phyloP scores from a whole-genome alignment of 1,140 invertebrate genomes.

The Pogonognathellus flavescens region DNA sequence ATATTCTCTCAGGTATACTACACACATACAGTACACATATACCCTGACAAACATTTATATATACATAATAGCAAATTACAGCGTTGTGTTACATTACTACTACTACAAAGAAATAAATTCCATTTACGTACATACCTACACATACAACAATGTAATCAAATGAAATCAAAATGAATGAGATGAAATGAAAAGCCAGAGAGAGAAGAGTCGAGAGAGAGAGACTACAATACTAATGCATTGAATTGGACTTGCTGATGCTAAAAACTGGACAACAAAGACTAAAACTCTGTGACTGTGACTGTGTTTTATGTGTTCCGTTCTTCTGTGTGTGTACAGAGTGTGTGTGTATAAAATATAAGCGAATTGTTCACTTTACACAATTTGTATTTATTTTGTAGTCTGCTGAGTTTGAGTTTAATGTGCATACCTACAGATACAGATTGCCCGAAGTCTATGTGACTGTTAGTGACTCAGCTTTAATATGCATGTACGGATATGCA shows the following conservation, averaged over 20 bases:
- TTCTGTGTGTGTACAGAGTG: too few relatives aligned
- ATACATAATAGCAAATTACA: too few relatives aligned
- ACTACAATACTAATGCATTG: not conserved
- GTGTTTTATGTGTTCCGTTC: too few relatives aligned
- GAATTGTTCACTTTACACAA: too few relatives aligned
- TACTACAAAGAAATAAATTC: conserved; percentile 1
- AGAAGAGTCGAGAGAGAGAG: not conserved
- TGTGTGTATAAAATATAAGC: too few relatives aligned
- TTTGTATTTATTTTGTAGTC: too few relatives aligned
- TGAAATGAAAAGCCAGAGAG: not conserved
- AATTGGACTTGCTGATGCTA: too few relatives aligned
- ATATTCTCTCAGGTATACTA: not conserved
- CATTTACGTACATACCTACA: not conserved
- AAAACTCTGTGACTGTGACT: too few relatives aligned
- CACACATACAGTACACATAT: not conserved
- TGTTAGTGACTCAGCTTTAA: not conserved
- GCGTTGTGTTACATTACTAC: not conserved
- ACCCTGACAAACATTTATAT: too few relatives aligned
- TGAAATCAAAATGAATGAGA: conserved; percentile 20
- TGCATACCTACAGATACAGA: too few relatives aligned
- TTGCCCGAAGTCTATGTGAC: not conserved
- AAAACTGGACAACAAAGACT: too few relatives aligned
- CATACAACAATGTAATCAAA: not conserved
- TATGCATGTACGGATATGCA: not conserved
- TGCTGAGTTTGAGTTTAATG: too few relatives aligned